Base-by-base conservation (phyloP, 1,140 invertebrate genomes). In the Myzus persicae region DNA sequence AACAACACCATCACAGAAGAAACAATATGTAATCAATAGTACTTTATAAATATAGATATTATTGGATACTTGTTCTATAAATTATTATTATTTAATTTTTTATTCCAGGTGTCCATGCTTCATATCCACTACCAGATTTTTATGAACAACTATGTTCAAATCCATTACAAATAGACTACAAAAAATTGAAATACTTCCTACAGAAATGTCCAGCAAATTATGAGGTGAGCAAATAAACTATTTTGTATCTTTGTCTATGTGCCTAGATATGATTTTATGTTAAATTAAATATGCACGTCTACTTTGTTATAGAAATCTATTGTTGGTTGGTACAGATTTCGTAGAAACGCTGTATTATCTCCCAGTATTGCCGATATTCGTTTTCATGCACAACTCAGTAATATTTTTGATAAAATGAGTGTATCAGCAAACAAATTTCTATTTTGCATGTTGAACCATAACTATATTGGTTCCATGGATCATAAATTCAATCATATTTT, bases 1-100 rank as follows among this genome's bases (percentile, higher is more conserved):
- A 85, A 93, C 3, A 93, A 93, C 38, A 93, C 91, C 26, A 93
- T 93, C 42, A 93, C 91, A 18, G 91, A 93, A 85, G 91, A 93
- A 38, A 93, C 91, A 85, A 85, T 93, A 84, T 93, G 91, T 93
- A 93, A 85, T 22, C n/a, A 46, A 82, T 22, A 48, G n/a, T 82
- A 2, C 26, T 76, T 18, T 4, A 76, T 82, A 24, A 48, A 36
- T 81, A 82, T 3, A 26, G 38, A 81, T 48, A 42, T n/a, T 90
- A 38, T 67, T 67, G 9, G 38, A 26, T 91, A 36, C 44, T 38
- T 51, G 9, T 51, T 36, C 2, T 6, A 67, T 22, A 11, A 40
- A 26, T n/a, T 42, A 42, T n/a, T 54, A 67, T 22, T 54, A 93
- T 51, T 93, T 92, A 14, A 38, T 54, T 40, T 84, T 91, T 84